Base-by-base conservation (phyloP, 2,113 vertebrate species). In the Psittacus erithacus region DNA sequence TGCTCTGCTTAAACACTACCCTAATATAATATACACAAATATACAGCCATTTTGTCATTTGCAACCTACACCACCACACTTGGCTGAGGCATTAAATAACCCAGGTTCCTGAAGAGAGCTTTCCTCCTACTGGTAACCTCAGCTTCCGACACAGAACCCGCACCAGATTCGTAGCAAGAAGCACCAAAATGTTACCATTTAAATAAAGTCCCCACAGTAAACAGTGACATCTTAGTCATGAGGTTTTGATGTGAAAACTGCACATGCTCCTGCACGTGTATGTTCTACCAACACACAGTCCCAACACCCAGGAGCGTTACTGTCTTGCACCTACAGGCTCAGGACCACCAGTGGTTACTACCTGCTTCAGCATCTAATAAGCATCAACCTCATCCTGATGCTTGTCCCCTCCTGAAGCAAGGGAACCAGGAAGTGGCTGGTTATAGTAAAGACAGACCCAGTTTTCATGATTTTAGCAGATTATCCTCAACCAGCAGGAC, bases 11-110 rank as follows among this genome's bases (percentile, higher is more conserved):
- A 52, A 22, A 41, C 41, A 55, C 22, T 11, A 71, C 55, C 39
- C 68, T n/a, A 62, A 29, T 62, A 82, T 70, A 88, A 60, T 70
- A 79, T 20, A 87, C 11, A 41, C n/a, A 39, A 62, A 86, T 6
- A 81, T 15, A 27, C 27, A 71, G 57, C 50, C 25, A 88, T 77
- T 65, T 65, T 38, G 49, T 22, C 71, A 44, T 69, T 84, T 93
- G 90, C 89, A 79, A 7, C 47, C 78, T 20, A 17, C 65, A 82
- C 22, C 84, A 59, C 27, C 73, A 77, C 24, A 1, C 49, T 41
- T 59, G 70, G 28, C 87, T 47, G 62, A 85, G 77, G 60, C 28
- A 24, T 35, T 88, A 46, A 95, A 96, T 71, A 88, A 92, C 4
- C 41, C 57, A 85, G 41, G 63, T 57, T 70, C 67, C 82, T 79